A percentile compares a stretch with the other conserved stretches of the same genome.
phyloP scores from a whole-genome alignment of 2,113 vertebrate genomes.

The Cyprichromis sp. region DNA sequence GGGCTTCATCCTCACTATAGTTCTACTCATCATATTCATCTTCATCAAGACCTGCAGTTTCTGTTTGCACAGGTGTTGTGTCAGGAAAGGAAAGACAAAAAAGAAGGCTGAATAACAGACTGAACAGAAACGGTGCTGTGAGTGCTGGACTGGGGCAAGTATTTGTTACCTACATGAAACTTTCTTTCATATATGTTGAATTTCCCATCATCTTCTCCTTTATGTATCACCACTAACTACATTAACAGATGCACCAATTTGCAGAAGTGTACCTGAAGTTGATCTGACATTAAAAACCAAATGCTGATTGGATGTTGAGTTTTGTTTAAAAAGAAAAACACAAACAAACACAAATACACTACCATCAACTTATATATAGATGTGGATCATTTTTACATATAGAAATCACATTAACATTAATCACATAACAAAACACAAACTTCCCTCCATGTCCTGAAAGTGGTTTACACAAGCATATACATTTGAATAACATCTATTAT shows the following conservation, averaged over 20 bases:
- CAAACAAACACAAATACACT: neutral
- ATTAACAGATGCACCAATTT: neutral
- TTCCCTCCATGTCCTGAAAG: neutral
- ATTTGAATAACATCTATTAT: neutral
- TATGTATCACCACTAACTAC: neutral
- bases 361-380: neutral
- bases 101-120: slow-evolving; percentile 26
- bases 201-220: neutral
- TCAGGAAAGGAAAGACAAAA: slow-evolving; percentile 10
- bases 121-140: rapidly evolving
- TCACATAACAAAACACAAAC: neutral
- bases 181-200: neutral
- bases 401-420: neutral
- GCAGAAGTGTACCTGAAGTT: neutral
- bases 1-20: slow-evolving; percentile 70
- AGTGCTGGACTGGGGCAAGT: rapidly evolving
- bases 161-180: neutral
- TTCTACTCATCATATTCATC: slow-evolving; percentile 37
- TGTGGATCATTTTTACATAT: neutral
- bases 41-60: slow-evolving; percentile 68
- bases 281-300: neutral
- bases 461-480: neutral
- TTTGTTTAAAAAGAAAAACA: neutral
- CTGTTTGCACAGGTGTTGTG: slow-evolving; percentile 54
- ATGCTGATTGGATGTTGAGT: neutral